These are phyloP conservation scores for Agrotis ipsilon DNA, from an alignment of 2,888 invertebrate genomes.

Conservation along the genomic window DNA sequence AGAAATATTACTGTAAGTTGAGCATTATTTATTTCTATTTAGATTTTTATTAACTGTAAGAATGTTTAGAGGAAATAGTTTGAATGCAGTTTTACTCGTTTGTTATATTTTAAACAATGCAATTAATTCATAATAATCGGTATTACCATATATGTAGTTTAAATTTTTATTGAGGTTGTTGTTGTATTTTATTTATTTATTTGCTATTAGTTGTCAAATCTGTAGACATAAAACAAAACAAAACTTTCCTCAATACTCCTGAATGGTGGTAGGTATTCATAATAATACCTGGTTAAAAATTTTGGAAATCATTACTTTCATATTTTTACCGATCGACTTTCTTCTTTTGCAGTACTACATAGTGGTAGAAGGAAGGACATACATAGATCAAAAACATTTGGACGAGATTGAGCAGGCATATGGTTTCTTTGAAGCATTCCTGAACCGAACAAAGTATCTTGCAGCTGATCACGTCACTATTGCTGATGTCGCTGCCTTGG, in stretches of 20 bases:
- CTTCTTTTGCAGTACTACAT: slow-evolving; percentile 5
- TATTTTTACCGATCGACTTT: not conserved
- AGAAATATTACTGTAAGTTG: slow-evolving; percentile 83
- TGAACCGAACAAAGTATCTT: slow-evolving; percentile 15
- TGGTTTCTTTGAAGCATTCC: slow-evolving; percentile 24
- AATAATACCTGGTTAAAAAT: no score
- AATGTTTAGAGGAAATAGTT: not conserved
- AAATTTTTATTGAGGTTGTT: no score
- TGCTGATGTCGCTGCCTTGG: slow-evolving; percentile 30
- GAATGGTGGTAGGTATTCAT: no score
- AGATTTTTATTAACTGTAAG: not conserved
- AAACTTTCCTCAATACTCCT: no score
- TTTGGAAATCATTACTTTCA: no score
- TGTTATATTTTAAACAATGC: no score
- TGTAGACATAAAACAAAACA: no score
- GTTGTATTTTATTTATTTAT: no score
- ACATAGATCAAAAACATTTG: slow-evolving; percentile 7
- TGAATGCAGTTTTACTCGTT: no score
- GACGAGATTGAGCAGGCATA: slow-evolving; percentile 26
- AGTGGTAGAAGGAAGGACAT: slow-evolving; percentile 64
- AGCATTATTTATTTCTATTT: not conserved
- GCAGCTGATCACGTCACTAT: slow-evolving; percentile 30
- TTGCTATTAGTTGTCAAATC: no score
- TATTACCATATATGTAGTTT: no score
- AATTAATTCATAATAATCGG: no score